Evolutionary conservation across 1,140 invertebrate species (phyloP), one percentile per base, ranked within the genome.

Genomic region (Drosophila arizonae): DNA sequence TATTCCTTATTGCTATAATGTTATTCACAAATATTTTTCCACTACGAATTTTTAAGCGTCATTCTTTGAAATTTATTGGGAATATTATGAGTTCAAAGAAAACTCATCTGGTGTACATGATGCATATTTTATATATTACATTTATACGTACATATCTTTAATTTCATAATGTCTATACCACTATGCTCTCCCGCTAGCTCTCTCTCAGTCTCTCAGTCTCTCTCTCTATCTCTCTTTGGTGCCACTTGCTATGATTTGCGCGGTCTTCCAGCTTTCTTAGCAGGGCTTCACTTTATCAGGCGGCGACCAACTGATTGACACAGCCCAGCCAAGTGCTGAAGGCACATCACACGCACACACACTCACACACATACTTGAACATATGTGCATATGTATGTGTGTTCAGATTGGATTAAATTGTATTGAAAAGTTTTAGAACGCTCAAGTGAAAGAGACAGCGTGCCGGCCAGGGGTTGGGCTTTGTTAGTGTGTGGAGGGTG

Each of bases 341-440:
- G 26, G 51, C 51, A 28, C 26, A n/a, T 17, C 43, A 30, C 41
- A 74, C n/a, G 62, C 28, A 41, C 28, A 56, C 10, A 62, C 28
- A 36, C 36, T 39, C 41, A 74, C 26, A 65, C 15, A 15, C 36
- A 28, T 30, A 30, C 17, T 54, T 10, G 10, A 64, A 45, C 33
- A 10, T 48, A 3, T 15, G 13, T 54, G n/a, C 6, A 33, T 56
- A 17, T 62, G 26, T 56, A 17, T 62, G 26, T 57, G 43, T 65
- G 48, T 61, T 52, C 50, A 73, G 70, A 81, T 85, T 81, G 75
- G 61, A 76, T 72, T 81, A 78, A 86, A 78, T 70, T 78, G 78
- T 86, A 87, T 82, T 87, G 82, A 86, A 87, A 79, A 86, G 43
- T 84, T 82, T 80, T 39, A 51, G 63, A 56, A 58, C 56, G 60